These are phyloP conservation scores for Syngnathus acus DNA, from an alignment of 2,797 vertebrate species.

Conservation along the genomic window DNA sequence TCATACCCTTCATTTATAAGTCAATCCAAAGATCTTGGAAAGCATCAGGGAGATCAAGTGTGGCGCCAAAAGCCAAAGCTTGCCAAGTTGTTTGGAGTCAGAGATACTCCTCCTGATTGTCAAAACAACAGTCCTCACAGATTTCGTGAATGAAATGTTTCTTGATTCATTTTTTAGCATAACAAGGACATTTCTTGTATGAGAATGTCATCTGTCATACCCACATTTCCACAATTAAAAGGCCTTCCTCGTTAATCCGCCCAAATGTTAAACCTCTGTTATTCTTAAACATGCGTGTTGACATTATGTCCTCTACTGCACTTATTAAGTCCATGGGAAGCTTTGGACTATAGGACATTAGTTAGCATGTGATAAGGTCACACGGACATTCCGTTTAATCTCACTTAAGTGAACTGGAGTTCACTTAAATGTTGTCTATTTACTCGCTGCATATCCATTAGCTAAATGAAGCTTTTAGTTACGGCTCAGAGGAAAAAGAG, in stretches of 20 bases:
- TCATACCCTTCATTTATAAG: slow-evolving; percentile 20
- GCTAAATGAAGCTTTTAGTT: slow-evolving; percentile 56
- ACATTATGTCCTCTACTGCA: slow-evolving; percentile 20
- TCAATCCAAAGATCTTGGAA: slow-evolving; percentile 35
- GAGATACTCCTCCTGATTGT: slow-evolving; percentile 11
- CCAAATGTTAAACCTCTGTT: slow-evolving; percentile 51
- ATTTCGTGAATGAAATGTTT: slow-evolving; percentile 13
- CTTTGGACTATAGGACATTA: slow-evolving; percentile 6
- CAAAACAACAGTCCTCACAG: slow-evolving; percentile 2
- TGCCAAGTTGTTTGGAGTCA: slow-evolving; percentile 14
- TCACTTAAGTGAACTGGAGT: slow-evolving; percentile 9
- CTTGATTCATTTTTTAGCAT: not conserved
- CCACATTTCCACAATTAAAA: slow-evolving; percentile 27
- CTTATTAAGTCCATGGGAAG: slow-evolving; percentile 7
- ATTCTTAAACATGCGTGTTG: slow-evolving; percentile 49
- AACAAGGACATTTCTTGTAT: not conserved
- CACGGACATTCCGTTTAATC: slow-evolving; percentile 26
- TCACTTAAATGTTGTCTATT: not conserved
- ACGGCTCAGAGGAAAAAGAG: slow-evolving; percentile 31
- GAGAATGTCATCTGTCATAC: not conserved
- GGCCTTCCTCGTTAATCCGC: slow-evolving; percentile 34
- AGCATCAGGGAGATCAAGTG: slow-evolving; percentile 22
- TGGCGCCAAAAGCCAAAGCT: slow-evolving; percentile 11
- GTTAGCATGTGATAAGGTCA: slow-evolving; percentile 28
- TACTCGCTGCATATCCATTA: slow-evolving; percentile 40